Conservation (phyloP, 2,888 invertebrate species). For the Megalurothrips usitatus region DNA sequence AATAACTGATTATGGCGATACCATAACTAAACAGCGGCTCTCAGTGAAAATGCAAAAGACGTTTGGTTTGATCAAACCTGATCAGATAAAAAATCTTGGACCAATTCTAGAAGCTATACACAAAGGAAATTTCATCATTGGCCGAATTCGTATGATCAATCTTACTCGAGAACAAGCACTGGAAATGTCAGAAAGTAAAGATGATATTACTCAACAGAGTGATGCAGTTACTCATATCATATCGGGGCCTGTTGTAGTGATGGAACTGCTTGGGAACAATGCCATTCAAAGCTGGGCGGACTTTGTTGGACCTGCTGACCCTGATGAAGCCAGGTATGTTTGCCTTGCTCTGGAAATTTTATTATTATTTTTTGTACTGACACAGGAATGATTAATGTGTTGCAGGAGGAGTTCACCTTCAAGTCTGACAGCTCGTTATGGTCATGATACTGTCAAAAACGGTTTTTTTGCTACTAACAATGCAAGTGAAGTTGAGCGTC, state of each 20-base stretch:
- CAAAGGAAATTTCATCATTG: conserved; percentile 54
- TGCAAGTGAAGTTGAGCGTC: background rate
- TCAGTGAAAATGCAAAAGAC: conserved; percentile 65
- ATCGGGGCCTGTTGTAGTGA: conserved; percentile 63
- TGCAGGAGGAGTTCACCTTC: background rate
- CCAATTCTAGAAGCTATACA: conserved; percentile 66
- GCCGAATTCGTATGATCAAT: conserved; percentile 67
- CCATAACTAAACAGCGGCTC: conserved; percentile 59
- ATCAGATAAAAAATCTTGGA: conserved; percentile 63
- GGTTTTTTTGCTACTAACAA: background rate
- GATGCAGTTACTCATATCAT: conserved; percentile 60
- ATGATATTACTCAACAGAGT: conserved; percentile 44
- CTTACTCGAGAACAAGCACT: conserved; percentile 62
- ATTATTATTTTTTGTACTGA: conserved; percentile 27
- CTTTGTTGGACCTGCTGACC: conserved; percentile 60
- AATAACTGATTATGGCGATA: conserved; percentile 68
- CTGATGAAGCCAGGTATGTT: conserved; percentile 53
- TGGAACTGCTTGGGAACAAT: conserved; percentile 70
- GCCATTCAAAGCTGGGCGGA: conserved; percentile 57
- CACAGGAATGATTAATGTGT: conserved; percentile 28
- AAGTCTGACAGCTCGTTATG: background rate
- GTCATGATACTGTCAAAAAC: background rate
- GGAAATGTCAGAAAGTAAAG: conserved; percentile 53
- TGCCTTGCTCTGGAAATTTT: conserved; percentile 23
- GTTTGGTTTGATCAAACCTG: conserved; percentile 73